Base-by-base conservation (phyloP, 2,113 vertebrate species). In the Nymphicus hollandicus region DNA sequence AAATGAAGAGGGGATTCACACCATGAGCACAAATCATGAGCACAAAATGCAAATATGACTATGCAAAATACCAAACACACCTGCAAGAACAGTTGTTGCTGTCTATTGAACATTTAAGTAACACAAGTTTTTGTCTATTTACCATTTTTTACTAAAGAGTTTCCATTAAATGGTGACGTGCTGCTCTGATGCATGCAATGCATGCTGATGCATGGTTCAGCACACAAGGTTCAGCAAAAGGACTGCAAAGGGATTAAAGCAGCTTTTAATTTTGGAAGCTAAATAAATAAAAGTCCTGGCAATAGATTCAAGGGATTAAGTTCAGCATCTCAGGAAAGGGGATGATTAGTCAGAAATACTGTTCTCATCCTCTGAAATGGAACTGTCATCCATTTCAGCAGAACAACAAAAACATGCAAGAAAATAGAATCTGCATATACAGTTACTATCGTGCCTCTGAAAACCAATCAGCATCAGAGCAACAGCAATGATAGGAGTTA, bases 11-110 rank as follows among this genome's bases (percentile, higher is more conserved):
- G 83, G 29, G 83, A 95, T 94, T 96, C 95, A 92, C 92, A 86
- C 10, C 35, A 53, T 18, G 68, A 83, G 76, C 68, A 86, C 46
- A 81, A 43, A 77, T 78, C 39, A n/a, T n/a, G n/a, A n/a, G n/a
- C n/a, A 78, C 68, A 63, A 95, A 83, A 97, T 96, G 92, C 92
- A 96, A 96, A 96, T 91, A 33, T 29, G 53, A 58, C 73, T 86
- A 97, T 93, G 92, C 91, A 97, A 95, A 97, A 64, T 39, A 50
- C 17, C 55, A 53, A 71, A 61, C 0, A 14, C 95, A 94, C 76
- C 88, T 95, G 92, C 86, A 86, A 78, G 68, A 91, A 49, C 6
- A 88, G 55, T 92, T 53, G 39, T 39, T 2, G 3, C 6, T 0
- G 61, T 58, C 44, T 76, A 64, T n/a, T 80, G 73, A 70, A 31